A percentile compares a stretch with the other conserved stretches of the same genome.
Conservation (phyloP, 1,140 invertebrate species). For the Andricus grossulariae region DNA sequence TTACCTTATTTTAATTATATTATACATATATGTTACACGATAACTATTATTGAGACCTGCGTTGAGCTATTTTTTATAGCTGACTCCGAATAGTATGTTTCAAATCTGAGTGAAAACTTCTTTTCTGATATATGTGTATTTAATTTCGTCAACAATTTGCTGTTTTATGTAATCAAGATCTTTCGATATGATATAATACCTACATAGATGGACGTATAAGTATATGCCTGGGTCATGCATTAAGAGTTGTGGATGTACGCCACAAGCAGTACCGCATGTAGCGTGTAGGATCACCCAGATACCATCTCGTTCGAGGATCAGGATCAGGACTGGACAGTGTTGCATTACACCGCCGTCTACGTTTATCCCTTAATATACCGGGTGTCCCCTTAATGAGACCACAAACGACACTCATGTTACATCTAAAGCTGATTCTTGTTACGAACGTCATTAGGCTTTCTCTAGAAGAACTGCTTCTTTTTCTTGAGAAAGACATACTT, state of each 20-base stretch:
- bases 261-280: slow-evolving; percentile 39
- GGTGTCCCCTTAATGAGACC: slow-evolving; percentile 68
- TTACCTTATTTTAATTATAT: not conserved
- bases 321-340: slow-evolving; percentile 64
- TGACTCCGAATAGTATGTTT: not conserved
- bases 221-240: slow-evolving; percentile 6
- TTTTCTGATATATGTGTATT: not conserved
- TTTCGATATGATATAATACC: slow-evolving; percentile 17
- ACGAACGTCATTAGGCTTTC: not conserved
- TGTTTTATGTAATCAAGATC: slow-evolving; percentile 10
- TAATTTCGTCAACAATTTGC: not conserved
- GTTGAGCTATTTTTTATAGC: too few relatives aligned
- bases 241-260: not conserved
- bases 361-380: slow-evolving; percentile 70
- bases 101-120: not conserved
- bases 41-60: too few relatives aligned
- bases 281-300: slow-evolving; percentile 62
- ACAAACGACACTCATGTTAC: slow-evolving; percentile 68
- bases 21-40: too few relatives aligned
- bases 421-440: slow-evolving; percentile 9
- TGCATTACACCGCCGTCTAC: slow-evolving; percentile 68
- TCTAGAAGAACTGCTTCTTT: not conserved
- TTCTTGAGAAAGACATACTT: too few relatives aligned
- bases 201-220: slow-evolving; percentile 10
- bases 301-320: slow-evolving; percentile 68